Conservation (phyloP, 1,140 invertebrate species). For the Agrilus planipennis region DNA sequence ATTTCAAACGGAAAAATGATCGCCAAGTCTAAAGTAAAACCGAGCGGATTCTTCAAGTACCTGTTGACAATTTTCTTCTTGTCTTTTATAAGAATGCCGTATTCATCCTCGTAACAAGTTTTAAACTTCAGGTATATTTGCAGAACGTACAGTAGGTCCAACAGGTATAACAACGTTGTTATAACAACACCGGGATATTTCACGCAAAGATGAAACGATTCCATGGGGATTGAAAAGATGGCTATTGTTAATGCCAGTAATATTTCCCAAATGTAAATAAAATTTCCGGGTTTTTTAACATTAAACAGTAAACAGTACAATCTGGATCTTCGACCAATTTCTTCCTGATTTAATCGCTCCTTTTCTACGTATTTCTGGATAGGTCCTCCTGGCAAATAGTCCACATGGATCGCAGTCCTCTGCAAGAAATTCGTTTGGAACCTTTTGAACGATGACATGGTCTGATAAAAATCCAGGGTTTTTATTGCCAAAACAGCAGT, state of each 20-base stretch:
- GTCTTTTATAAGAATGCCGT: constrained; percentile 6
- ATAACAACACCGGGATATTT: too few species aligned
- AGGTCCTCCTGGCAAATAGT: constrained; percentile 7
- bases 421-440: constrained; percentile 4
- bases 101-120: constrained; percentile 11
- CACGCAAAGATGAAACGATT: background rate
- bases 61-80: constrained; percentile 6
- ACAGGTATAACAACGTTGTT: background rate
- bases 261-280: too few species aligned
- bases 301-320: too few species aligned
- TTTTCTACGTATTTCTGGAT: too few species aligned
- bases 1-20: constrained; percentile 8
- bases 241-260: too few species aligned
- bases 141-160: constrained; percentile 9
- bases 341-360: too few species aligned
- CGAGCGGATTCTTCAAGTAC: constrained; percentile 6
- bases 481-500: constrained; percentile 11
- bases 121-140: constrained; percentile 12
- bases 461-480: constrained; percentile 8
- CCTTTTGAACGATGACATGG: constrained; percentile 7
- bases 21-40: constrained; percentile 13
- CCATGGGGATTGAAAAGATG: too few species aligned
- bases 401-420: constrained; percentile 8
- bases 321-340: too few species aligned
- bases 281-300: too few species aligned